Evolutionary conservation across 2,888 invertebrate genomes (phyloP).

Genomic region (Scaptodrosophila latifasciaeformis): DNA sequence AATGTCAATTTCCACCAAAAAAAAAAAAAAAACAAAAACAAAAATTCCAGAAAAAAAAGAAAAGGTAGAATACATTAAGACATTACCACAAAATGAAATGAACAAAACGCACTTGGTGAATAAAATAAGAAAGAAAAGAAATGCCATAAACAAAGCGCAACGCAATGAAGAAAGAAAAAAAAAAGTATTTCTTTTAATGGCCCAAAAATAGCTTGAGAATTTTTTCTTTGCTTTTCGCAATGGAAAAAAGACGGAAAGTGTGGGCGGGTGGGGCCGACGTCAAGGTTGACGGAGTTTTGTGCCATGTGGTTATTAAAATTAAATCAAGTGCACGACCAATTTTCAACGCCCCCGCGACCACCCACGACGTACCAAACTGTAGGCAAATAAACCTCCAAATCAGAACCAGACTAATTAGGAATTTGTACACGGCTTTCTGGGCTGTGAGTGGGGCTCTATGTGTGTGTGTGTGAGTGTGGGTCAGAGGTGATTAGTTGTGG

Average conservation of each 20-base stretch:
- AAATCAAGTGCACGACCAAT: conserved; percentile 50
- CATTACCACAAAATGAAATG: conserved; percentile 27
- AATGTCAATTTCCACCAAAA: conserved; percentile 56
- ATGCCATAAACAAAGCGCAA: conserved; percentile 26
- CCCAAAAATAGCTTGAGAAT: conserved; percentile 7
- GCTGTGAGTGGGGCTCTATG: background rate
- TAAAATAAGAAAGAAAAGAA: background rate
- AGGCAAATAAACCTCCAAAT: background rate
- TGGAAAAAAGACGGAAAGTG: too few species aligned
- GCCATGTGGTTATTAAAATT: conserved; percentile 51
- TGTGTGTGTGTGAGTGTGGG: background rate
- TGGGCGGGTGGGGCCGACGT: background rate
- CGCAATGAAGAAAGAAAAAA: conserved; percentile 17
- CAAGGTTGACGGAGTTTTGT: conserved; percentile 7
- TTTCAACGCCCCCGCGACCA: conserved; percentile 30
- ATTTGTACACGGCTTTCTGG: conserved; percentile 25
- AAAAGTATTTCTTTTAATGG: background rate
- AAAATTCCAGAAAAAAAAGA: too few species aligned
- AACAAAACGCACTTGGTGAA: background rate
- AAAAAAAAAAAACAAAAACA: conserved; percentile 14
- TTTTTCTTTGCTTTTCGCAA: too few species aligned
- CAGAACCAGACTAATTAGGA: conserved; percentile 46
- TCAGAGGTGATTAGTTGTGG: conserved; percentile 1
- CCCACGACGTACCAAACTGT: background rate
- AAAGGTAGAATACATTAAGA: conserved; percentile 31